Percentiles rank a stretch among this genome's conserved stretches.
Conservation (phyloP, 2,797 vertebrate genomes). For the Notolepis coatsorum region DNA sequence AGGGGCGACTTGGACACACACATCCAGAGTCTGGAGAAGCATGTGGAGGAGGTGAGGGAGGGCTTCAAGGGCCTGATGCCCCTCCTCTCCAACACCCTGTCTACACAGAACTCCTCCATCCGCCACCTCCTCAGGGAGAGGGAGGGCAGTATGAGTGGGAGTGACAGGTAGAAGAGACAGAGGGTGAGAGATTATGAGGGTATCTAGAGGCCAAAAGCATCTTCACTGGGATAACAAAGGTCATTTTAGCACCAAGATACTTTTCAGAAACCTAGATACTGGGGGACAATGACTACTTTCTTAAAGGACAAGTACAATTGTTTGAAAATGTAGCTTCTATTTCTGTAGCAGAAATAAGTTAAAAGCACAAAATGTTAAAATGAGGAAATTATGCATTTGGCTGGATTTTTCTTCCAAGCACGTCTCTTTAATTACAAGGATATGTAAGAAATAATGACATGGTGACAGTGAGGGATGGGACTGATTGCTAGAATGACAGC, state of each 20-base stretch:
- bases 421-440: too few relatives aligned
- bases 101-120: slow-evolving; percentile 79
- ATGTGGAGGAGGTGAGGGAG: slow-evolving; percentile 75
- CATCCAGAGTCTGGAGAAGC: slow-evolving; percentile 70
- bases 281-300: background rate
- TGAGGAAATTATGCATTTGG: background rate
- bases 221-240: background rate
- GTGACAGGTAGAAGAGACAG: slow-evolving; percentile 48
- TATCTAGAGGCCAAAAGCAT: background rate
- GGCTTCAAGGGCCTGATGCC: slow-evolving; percentile 77
- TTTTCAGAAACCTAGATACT: slow-evolving; percentile 3
- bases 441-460: too few relatives aligned
- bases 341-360: slow-evolving; percentile 24
- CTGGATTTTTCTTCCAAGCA: too few relatives aligned
- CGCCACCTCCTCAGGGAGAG: slow-evolving; percentile 77
- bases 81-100: slow-evolving; percentile 74
- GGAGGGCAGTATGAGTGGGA: slow-evolving; percentile 39
- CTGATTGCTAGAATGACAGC: too few relatives aligned
- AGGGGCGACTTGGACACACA: slow-evolving; percentile 74
- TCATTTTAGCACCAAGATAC: background rate
- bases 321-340: background rate
- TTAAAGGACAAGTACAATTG: background rate
- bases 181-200: background rate
- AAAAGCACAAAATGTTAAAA: background rate
- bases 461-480: too few relatives aligned